Evolutionary conservation across 2,888 invertebrate genomes (phyloP).

Genomic region (Carabus problematicus): DNA sequence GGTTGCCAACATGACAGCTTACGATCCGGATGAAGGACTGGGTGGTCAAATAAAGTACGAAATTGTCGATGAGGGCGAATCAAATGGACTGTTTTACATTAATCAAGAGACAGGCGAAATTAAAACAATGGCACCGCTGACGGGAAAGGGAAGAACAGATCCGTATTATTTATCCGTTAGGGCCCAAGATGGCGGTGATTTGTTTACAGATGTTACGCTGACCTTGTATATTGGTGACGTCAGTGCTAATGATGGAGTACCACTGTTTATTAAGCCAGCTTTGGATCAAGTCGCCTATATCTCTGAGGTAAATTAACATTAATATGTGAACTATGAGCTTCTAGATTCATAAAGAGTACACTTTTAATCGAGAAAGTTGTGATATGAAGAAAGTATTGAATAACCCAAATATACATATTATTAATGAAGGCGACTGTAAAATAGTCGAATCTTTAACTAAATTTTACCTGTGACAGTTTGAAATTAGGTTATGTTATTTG

Average conservation of each 20-base stretch:
- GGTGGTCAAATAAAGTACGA: slow-evolving; percentile 77
- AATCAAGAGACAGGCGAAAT: slow-evolving; percentile 72
- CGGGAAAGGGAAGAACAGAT: slow-evolving; percentile 78
- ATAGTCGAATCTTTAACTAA: no score
- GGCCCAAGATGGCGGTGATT: slow-evolving; percentile 74
- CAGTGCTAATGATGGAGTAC: slow-evolving; percentile 81
- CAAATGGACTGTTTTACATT: slow-evolving; percentile 73
- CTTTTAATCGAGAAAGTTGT: no score
- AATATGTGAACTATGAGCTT: no score
- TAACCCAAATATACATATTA: no score
- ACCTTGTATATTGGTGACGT: slow-evolving; percentile 79
- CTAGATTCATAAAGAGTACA: no score
- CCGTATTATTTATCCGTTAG: slow-evolving; percentile 73
- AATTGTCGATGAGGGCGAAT: slow-evolving; percentile 76
- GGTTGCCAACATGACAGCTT: slow-evolving; percentile 73
- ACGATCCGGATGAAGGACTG: slow-evolving; percentile 77
- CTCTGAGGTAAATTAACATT: slow-evolving; percentile 67
- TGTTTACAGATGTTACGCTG: slow-evolving; percentile 69
- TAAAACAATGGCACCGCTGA: slow-evolving; percentile 69
- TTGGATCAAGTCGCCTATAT: slow-evolving; percentile 73
- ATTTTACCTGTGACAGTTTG: no score
- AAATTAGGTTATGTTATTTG: no score
- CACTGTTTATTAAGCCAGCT: slow-evolving; percentile 74
- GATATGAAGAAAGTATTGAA: no score
- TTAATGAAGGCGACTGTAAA: no score